Conservation (phyloP, 2,797 vertebrate genomes). For the Phaenicophaeus curvirostris region DNA sequence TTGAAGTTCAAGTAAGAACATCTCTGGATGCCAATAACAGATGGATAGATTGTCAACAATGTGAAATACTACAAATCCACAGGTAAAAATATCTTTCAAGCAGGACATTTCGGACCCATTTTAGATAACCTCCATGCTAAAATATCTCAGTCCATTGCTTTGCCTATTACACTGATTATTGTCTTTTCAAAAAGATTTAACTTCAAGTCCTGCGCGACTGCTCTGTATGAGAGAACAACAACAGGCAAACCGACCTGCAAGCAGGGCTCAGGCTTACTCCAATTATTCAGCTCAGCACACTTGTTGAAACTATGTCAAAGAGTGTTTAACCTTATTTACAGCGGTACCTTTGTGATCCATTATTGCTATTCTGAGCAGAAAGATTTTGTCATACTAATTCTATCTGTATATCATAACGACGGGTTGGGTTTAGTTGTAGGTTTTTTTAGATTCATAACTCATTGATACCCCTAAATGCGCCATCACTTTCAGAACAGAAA, state of each 20-base stretch:
- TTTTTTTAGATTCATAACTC: neutral
- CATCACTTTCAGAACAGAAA: neutral
- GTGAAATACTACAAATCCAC: neutral
- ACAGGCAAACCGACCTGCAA: rapidly evolving
- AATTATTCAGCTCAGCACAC: rapidly evolving
- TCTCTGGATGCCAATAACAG: neutral
- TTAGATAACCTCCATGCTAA: rapidly evolving
- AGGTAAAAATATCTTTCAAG: neutral
- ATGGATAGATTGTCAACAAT: neutral
- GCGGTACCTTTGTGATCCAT: rapidly evolving
- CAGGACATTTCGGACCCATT: neutral
- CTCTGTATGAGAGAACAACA: rapidly evolving
- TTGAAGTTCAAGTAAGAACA: rapidly evolving
- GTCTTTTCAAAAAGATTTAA: neutral
- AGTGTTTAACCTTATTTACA: neutral
- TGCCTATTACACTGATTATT: rapidly evolving
- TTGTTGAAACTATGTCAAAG: neutral
- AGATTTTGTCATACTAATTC: rapidly evolving
- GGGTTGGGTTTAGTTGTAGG: rapidly evolving
- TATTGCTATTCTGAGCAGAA: rapidly evolving
- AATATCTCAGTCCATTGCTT: neutral
- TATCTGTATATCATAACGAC: rapidly evolving
- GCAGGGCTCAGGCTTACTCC: neutral
- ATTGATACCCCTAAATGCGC: rapidly evolving
- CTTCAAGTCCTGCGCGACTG: rapidly evolving